Percentiles rank a stretch among this genome's conserved stretches.
These are phyloP conservation scores for Pammene fasciana DNA, from an alignment of 2,888 invertebrate species.

Conservation along the genomic window DNA sequence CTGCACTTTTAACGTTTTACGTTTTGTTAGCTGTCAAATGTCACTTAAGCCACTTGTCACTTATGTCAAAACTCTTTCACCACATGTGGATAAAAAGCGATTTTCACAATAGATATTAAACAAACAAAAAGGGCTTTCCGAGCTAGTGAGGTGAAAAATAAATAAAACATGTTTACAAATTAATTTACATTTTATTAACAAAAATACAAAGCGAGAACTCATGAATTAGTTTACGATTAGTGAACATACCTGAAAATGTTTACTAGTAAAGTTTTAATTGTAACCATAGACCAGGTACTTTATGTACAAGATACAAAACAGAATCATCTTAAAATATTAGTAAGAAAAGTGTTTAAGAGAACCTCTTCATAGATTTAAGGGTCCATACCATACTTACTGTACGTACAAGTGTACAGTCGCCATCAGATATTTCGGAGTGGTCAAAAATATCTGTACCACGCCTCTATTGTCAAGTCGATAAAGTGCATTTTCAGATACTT, in stretches of 20 bases:
- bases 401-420: not conserved
- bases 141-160: not conserved
- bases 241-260: conserved; percentile 11
- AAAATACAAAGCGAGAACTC: conserved; percentile 54
- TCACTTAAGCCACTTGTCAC: too few species aligned
- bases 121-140: too few species aligned
- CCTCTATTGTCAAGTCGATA: too few species aligned
- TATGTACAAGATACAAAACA: conserved; percentile 18
- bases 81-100: too few species aligned
- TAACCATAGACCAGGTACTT: not conserved
- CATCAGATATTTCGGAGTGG: too few species aligned
- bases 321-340: not conserved
- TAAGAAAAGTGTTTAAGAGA: not conserved
- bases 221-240: conserved; percentile 36
- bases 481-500: too few species aligned
- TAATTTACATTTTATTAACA: conserved; percentile 50
- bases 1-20: too few species aligned
- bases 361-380: not conserved
- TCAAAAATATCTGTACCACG: too few species aligned
- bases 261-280: not conserved
- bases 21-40: too few species aligned
- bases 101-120: too few species aligned
- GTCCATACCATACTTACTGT: not conserved
- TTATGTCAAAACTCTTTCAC: too few species aligned
- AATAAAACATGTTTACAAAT: conserved; percentile 41